Percentiles rank a stretch among this genome's conserved stretches.
These are phyloP conservation scores for Drosophila borealis DNA, from an alignment of 2,888 invertebrate species.

Conservation along the genomic window DNA sequence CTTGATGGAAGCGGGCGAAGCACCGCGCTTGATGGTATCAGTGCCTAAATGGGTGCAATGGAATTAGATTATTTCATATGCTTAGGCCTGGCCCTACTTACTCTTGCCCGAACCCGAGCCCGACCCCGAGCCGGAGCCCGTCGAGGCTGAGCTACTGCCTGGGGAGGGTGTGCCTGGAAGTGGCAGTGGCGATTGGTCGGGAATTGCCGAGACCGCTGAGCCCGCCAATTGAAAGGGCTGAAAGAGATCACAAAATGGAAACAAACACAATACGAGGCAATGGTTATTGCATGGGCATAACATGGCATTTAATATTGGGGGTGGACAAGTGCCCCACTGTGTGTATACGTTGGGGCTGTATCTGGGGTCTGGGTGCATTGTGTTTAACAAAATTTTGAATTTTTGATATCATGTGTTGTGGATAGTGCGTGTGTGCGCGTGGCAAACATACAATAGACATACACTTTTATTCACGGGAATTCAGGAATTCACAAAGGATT, in stretches of 20 bases:
- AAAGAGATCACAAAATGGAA: conserved; percentile 50
- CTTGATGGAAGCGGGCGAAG: conserved; percentile 84
- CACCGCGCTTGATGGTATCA: conserved; percentile 85
- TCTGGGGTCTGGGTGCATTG: conserved; percentile 39
- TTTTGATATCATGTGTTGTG: conserved; percentile 35
- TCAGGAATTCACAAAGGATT: conserved; percentile 20
- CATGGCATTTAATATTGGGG: not conserved
- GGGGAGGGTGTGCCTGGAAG: conserved; percentile 92
- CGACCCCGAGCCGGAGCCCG: conserved; percentile 91
- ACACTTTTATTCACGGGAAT: conserved; percentile 32
- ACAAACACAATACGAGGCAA: conserved; percentile 33
- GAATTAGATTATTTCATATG: not conserved
- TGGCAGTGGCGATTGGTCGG: conserved; percentile 88
- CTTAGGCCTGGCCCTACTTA: conserved; percentile 50
- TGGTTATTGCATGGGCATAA: conserved; percentile 30
- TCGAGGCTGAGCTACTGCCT: conserved; percentile 93
- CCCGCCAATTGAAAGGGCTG: conserved; percentile 85
- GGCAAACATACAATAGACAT: conserved; percentile 48
- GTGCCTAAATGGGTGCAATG: conserved; percentile 74
- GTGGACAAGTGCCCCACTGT: conserved; percentile 20
- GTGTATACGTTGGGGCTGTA: conserved; percentile 16
- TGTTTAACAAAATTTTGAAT: conserved; percentile 59
- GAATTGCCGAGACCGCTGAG: conserved; percentile 88
- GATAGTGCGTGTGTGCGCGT: conserved; percentile 35
- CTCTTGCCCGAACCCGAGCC: conserved; percentile 86